phyloP scores from a whole-genome alignment of 2,888 invertebrate genomes.

The Platycnemis pennipes region DNA sequence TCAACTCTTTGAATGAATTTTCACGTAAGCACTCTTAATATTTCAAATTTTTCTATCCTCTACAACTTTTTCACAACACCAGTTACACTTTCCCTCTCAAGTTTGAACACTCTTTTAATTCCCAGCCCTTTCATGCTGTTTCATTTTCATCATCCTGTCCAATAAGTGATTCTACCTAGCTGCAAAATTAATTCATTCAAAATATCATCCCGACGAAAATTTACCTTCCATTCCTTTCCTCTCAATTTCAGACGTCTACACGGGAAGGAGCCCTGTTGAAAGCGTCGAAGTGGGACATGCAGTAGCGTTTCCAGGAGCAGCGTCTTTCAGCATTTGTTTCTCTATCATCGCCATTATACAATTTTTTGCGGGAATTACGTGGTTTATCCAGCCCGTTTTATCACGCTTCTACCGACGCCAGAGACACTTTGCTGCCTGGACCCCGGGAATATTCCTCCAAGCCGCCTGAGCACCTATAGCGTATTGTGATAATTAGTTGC shows the following conservation, averaged over 20 bases:
- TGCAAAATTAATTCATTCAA: too few relatives aligned
- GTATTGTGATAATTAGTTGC: conserved; percentile 46
- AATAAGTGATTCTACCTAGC: too few relatives aligned
- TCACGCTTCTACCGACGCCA: conserved; percentile 53
- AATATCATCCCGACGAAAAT: too few relatives aligned
- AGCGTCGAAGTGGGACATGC: not conserved
- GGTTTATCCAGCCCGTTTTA: conserved; percentile 24
- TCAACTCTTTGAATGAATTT: too few relatives aligned
- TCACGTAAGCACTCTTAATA: too few relatives aligned
- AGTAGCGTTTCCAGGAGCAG: not conserved
- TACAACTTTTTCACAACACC: too few relatives aligned
- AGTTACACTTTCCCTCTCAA: too few relatives aligned
- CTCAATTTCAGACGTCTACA: not conserved
- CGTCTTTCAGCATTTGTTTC: conserved; percentile 28
- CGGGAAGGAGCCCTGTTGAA: not conserved
- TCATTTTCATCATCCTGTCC: too few relatives aligned
- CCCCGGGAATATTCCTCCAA: conserved; percentile 43
- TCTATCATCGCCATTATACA: conserved; percentile 49
- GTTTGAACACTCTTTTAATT: too few relatives aligned
- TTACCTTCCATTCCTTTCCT: too few relatives aligned
- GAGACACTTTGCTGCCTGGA: conserved; percentile 25
- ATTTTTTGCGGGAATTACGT: conserved; percentile 40
- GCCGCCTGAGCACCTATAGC: not conserved
- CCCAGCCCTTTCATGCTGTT: too few relatives aligned
- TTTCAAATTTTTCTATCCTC: too few relatives aligned